Percentiles rank a stretch among this genome's conserved stretches.
Conservation (phyloP, 2,113 vertebrate species). For the Ochotona curzoniae region DNA sequence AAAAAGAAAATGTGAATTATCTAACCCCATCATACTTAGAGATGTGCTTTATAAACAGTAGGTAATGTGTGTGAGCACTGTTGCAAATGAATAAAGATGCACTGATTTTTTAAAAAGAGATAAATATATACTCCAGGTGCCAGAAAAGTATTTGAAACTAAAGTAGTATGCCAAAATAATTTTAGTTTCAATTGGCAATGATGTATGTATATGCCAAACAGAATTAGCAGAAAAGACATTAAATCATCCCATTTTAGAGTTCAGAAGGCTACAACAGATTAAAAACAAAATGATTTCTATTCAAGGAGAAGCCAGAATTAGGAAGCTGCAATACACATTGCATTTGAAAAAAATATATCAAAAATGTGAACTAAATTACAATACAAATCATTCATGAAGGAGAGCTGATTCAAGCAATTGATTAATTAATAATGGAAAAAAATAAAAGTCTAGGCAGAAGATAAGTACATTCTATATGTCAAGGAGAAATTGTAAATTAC, state of each 20-base stretch:
- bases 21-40: not conserved
- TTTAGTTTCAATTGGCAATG: not conserved
- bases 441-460: conserved; percentile 5
- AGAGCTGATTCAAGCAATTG: not conserved
- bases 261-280: not conserved
- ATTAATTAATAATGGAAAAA: not conserved
- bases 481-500: conserved; percentile 16
- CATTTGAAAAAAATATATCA: not conserved
- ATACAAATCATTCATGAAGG: conserved; percentile 34
- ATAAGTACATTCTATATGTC: not conserved
- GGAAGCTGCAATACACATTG: not conserved
- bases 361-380: conserved; percentile 40
- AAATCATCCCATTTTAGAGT: not conserved
- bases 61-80: not conserved
- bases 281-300: not conserved
- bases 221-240: not conserved
- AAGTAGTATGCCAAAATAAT: not conserved
- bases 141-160: not conserved
- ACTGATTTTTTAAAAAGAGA: not conserved
- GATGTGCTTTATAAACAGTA: not conserved
- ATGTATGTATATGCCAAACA: not conserved
- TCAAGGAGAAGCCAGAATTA: not conserved
- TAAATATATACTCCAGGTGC: not conserved
- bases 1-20: not conserved
- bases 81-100: not conserved